Percentiles rank a stretch among this genome's conserved stretches.
These are phyloP conservation scores for Tetranychus cinnabarinus DNA, from an alignment of 1,140 invertebrate genomes.

Conservation along the genomic window DNA sequence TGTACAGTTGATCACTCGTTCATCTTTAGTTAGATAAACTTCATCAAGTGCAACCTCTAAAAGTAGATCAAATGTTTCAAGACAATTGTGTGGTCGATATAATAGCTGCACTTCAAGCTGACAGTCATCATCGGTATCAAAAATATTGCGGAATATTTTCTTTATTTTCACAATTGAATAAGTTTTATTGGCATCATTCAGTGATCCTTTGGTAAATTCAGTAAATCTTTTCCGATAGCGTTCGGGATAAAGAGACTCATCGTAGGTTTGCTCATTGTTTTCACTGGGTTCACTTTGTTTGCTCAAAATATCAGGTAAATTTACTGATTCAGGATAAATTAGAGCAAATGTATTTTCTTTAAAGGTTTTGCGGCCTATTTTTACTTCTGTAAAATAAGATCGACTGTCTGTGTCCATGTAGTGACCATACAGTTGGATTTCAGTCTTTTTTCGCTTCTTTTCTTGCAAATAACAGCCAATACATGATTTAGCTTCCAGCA, in stretches of 20 bases:
- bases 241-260: conserved; percentile 49
- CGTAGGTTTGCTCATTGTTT: conserved; percentile 14
- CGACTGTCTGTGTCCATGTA: neutral
- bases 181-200: conserved; percentile 43
- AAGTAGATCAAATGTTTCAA: neutral
- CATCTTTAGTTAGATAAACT: conserved; percentile 48
- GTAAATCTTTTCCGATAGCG: conserved; percentile 39
- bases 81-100: conserved; percentile 31
- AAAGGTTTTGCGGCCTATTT: neutral
- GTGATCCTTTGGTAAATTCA: conserved; percentile 43
- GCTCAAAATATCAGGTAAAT: neutral
- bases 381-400: neutral
- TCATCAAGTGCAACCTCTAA: conserved; percentile 36
- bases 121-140: conserved; percentile 28
- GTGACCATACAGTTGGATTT: neutral
- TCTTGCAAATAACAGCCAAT: neutral
- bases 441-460: neutral
- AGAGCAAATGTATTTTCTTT: neutral
- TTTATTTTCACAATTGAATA: conserved; percentile 43
- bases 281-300: neutral
- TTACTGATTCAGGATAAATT: neutral
- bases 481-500: neutral
- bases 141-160: conserved; percentile 26
- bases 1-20: neutral
- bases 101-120: conserved; percentile 40